phyloP scores from a whole-genome alignment of 2,113 vertebrate genomes.

The Todiramphus chloris region DNA sequence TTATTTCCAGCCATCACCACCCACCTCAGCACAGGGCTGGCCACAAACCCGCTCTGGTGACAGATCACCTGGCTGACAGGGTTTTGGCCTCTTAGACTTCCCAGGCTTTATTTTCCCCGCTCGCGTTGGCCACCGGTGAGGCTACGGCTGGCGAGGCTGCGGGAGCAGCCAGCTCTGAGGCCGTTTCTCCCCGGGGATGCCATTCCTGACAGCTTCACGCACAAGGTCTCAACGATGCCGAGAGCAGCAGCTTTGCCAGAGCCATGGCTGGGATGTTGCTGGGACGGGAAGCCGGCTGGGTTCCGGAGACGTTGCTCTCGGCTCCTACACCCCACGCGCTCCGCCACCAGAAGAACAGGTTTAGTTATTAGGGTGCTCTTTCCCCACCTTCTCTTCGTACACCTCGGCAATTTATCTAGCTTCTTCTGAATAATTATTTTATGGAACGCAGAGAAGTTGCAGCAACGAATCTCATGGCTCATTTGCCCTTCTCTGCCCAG shows the following conservation, averaged over 20 bases:
- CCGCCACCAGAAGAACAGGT: background rate
- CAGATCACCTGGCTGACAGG: fast-evolving
- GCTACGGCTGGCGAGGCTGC: fast-evolving
- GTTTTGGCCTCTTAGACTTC: background rate
- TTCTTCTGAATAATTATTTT: background rate
- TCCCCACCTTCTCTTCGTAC: background rate
- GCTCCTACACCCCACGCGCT: fast-evolving
- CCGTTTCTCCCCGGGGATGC: fast-evolving
- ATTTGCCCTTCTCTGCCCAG: background rate
- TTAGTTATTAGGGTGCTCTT: background rate
- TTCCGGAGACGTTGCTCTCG: fast-evolving
- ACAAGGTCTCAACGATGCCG: background rate
- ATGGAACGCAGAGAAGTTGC: background rate
- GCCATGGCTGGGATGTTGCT: background rate
- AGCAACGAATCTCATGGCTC: background rate
- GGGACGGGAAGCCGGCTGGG: fast-evolving
- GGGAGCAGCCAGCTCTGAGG: background rate
- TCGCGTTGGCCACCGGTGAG: background rate
- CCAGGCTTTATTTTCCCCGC: background rate
- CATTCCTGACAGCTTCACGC: background rate
- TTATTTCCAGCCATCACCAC: background rate
- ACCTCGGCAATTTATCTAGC: background rate
- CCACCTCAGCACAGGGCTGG: background rate
- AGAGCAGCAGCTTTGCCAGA: background rate
- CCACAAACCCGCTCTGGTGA: background rate